Percentiles rank a stretch among this genome's conserved stretches.
Evolutionary conservation across 2,888 invertebrate genomes (phyloP).

Genomic region (Strigamia transsilvanica): DNA sequence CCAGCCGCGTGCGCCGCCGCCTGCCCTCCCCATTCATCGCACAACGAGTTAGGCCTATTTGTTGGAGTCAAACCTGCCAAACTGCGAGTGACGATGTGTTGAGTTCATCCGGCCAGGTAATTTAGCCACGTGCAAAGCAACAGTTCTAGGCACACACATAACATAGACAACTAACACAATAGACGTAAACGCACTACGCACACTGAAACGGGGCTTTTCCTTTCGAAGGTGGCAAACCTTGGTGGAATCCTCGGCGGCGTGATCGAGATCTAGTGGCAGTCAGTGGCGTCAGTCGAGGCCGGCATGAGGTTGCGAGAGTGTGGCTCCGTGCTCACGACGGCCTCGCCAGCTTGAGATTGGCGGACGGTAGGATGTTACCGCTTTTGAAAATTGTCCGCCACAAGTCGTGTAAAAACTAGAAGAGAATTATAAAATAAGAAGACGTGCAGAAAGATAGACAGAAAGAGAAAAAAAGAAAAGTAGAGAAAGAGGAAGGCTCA

Average conservation of each 20-base stretch:
- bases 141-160: constrained; percentile 18
- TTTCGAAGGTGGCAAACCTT: constrained; percentile 26
- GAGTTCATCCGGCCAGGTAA: constrained; percentile 34
- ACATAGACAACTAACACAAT: constrained; percentile 19
- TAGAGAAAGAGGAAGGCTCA: constrained; percentile 55
- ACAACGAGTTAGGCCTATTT: constrained; percentile 31
- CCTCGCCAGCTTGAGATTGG: constrained; percentile 9
- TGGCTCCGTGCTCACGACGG: constrained; percentile 17
- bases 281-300: constrained; percentile 31
- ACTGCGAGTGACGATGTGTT: constrained; percentile 34
- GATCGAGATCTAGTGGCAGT: constrained; percentile 34
- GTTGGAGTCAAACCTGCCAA: constrained; percentile 24
- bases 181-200: constrained; percentile 21
- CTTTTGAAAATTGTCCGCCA: constrained; percentile 17
- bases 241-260: neutral
- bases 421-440: constrained; percentile 56
- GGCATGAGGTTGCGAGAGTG: constrained; percentile 35
- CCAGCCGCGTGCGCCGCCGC: constrained; percentile 38
- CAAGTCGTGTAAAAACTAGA: constrained; percentile 53
- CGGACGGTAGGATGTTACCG: neutral
- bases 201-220: constrained; percentile 18
- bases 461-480: constrained; percentile 56
- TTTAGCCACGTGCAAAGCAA: constrained; percentile 31
- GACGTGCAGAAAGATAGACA: constrained; percentile 55
- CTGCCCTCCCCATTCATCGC: constrained; percentile 35